Conservation (phyloP, 2,888 invertebrate species). For the Drosophila acutilabella region DNA sequence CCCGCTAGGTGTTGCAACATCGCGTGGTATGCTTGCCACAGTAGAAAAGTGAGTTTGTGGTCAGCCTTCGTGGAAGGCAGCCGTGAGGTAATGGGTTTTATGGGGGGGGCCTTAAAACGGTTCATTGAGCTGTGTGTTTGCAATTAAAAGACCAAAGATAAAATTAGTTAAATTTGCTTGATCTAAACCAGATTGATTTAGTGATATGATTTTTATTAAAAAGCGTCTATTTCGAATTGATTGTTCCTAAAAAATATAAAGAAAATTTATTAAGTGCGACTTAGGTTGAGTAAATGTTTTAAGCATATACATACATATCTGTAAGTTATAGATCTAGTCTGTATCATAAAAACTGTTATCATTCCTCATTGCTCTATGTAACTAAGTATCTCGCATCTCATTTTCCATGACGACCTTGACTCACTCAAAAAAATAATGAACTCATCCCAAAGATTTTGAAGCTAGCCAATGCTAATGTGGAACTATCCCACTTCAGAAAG, state of each 20-base stretch:
- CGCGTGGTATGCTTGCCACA: conserved; percentile 18
- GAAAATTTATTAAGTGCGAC: not conserved
- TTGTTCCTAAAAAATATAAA: not conserved
- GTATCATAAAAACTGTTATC: not conserved
- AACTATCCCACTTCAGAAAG: conserved; percentile 37
- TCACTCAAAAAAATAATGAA: not conserved
- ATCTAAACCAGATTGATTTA: not conserved
- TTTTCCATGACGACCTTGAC: conserved; percentile 3
- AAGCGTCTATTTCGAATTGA: not conserved
- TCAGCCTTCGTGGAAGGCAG: conserved; percentile 19
- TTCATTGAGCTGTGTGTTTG: conserved; percentile 2
- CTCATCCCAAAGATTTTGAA: conserved; percentile 8
- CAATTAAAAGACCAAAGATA: conserved; percentile 4
- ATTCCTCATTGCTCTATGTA: not conserved
- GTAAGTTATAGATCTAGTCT: conserved; percentile 10
- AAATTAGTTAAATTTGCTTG: not conserved
- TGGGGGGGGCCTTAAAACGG: not conserved
- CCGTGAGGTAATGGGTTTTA: conserved; percentile 28
- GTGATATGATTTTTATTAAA: not conserved
- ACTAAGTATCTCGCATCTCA: not conserved
- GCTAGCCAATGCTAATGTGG: conserved; percentile 35
- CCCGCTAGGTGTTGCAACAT: conserved; percentile 9
- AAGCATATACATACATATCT: not conserved
- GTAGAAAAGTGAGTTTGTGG: conserved; percentile 60
- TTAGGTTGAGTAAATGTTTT: too few relatives aligned